Evolutionary conservation across 2,797 vertebrate genomes (phyloP).

Genomic region (Pogonophryne albipinna): DNA sequence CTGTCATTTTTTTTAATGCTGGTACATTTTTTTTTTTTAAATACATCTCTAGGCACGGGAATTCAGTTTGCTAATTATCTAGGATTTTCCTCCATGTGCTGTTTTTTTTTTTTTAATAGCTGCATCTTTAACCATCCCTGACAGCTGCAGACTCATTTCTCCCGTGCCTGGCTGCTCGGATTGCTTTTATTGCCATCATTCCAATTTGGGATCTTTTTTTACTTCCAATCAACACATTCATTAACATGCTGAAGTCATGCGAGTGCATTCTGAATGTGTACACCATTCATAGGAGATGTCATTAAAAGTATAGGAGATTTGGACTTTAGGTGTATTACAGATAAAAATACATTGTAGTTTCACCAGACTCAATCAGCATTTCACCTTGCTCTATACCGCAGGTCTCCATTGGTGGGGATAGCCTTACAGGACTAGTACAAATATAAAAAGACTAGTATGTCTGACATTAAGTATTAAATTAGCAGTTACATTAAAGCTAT

Average conservation of each 20-base stretch:
- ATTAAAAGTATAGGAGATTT: not conserved
- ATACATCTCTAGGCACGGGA: constrained; percentile 34
- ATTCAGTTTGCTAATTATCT: constrained; percentile 71
- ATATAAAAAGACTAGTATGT: too few species aligned
- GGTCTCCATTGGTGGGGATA: too few species aligned
- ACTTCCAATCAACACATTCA: constrained; percentile 11
- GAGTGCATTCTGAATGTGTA: not conserved
- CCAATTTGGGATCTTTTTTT: constrained; percentile 28
- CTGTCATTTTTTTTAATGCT: constrained; percentile 50
- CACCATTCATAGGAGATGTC: not conserved
- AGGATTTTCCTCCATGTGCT: constrained; percentile 50
- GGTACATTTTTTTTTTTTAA: constrained; percentile 45
- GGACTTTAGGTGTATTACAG: not conserved
- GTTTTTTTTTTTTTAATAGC: constrained; percentile 49
- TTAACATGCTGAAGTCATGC: not conserved
- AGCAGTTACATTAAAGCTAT: too few species aligned
- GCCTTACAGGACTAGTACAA: too few species aligned
- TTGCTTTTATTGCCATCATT: constrained; percentile 21
- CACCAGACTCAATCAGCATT: not conserved
- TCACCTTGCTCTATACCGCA: not conserved
- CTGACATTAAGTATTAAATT: too few species aligned
- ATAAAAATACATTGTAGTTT: not conserved
- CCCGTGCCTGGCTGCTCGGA: constrained; percentile 27
- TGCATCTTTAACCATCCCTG: constrained; percentile 54
- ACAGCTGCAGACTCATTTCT: constrained; percentile 59